phyloP scores from a whole-genome alignment of 2,888 invertebrate species.

The Selenia dentaria region DNA sequence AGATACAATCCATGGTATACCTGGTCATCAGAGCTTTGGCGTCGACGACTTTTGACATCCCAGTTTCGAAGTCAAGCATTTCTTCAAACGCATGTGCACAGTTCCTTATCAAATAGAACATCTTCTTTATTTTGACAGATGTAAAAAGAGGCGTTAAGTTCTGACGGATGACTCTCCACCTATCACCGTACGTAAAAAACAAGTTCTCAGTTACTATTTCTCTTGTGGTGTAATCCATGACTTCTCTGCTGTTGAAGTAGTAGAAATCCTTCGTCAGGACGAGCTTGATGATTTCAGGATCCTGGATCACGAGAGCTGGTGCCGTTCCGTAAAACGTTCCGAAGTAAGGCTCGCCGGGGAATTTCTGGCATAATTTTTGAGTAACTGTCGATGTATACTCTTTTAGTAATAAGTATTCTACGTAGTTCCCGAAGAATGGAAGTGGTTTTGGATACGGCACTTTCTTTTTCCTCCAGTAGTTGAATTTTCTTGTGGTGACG shows the following conservation, averaged over 20 bases:
- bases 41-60: constrained; percentile 25
- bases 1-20: constrained; percentile 47
- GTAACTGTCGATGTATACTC: constrained; percentile 21
- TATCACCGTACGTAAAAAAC: constrained; percentile 41
- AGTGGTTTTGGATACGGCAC: constrained; percentile 33
- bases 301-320: constrained; percentile 37
- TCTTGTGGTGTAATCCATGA: constrained; percentile 30
- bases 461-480: constrained; percentile 33
- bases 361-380: constrained; percentile 27
- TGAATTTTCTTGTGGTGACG: constrained; percentile 21
- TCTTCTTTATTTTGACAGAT: constrained; percentile 43
- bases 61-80: constrained; percentile 31
- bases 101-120: constrained; percentile 45
- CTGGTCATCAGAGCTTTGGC: constrained; percentile 36
- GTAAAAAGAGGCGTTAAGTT: constrained; percentile 44
- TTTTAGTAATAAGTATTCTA: constrained; percentile 25
- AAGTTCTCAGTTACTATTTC: constrained; percentile 41
- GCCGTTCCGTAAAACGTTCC: constrained; percentile 35
- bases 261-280: constrained; percentile 44
- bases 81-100: constrained; percentile 35
- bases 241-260: constrained; percentile 41
- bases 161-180: constrained; percentile 43
- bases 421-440: constrained; percentile 39
- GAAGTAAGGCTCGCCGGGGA: constrained; percentile 27
- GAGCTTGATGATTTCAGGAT: constrained; percentile 41